Base-by-base conservation (phyloP, 2,113 vertebrate species). In the Megaceryle maxima region DNA sequence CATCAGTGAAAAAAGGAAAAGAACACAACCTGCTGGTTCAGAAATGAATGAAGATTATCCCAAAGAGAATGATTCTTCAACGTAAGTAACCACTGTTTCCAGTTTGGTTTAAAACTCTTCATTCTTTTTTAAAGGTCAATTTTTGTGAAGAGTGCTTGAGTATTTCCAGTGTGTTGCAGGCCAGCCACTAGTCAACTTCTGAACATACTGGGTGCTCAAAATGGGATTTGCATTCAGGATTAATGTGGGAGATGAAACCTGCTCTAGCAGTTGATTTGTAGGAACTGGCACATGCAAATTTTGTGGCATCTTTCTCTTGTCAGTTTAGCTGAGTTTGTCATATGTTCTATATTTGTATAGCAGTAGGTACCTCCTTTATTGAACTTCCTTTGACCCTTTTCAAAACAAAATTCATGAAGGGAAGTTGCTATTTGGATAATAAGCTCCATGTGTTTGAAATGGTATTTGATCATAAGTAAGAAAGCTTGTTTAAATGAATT, bases 61-160 rank as follows among this genome's bases (percentile, higher is more conserved):
- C 91, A 99, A 99, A 97, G 99, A 99, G 97, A 99, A 99, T 67
- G 99, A 99, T 98, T 99, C 99, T 22, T 99, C 99, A 16, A 99
- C 99, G 99, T 99, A 97, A 98, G 98, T 97, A 94, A 55, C 77
- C 16, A 2, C 48, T 53, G 25, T 59, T 92, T 87, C n/a, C 48
- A 11, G 31, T 43, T 74, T 68, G 13, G 59, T 87, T 70, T 79
- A 56, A 67, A 88, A 59, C 28, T 62, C 69, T 28, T 53, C 2
- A 1, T 77, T 60, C 3, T 2, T 82, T 83, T 63, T 7, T 55
- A 60, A 78, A 64, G 14, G 18, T 29, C 2, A 2, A 1, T 81
- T 79, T 70, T 87, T 44, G n/a, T 90, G 13, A 64, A 53, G 29
- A 84, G 8, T 43, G 20, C 16, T 50, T 41, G 35, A 19, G 6